Evolutionary conservation across 1,140 invertebrate species (phyloP).

Genomic region (Hypsibius dujardini): DNA sequence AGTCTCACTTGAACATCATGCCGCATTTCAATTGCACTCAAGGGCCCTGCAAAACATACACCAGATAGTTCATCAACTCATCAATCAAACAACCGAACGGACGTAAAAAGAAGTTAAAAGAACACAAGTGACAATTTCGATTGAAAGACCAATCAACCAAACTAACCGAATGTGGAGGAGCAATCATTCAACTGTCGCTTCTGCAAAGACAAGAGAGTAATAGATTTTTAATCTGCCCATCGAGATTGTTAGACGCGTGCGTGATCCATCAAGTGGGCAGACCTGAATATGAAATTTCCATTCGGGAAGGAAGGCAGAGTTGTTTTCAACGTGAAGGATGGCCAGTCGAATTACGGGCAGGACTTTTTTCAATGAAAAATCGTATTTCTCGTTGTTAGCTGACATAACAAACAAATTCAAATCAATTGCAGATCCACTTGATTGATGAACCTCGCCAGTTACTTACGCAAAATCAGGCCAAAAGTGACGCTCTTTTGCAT

Average conservation of each 20-base stretch:
- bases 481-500: too few relatives aligned
- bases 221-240: background rate
- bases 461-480: too few relatives aligned
- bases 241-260: slow-evolving; percentile 42
- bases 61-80: background rate
- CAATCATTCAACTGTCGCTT: slow-evolving; percentile 34
- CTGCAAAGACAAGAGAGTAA: background rate
- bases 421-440: background rate
- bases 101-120: background rate
- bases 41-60: background rate
- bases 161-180: slow-evolving; percentile 50
- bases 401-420: slow-evolving; percentile 46
- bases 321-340: slow-evolving; percentile 33
- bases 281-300: slow-evolving; percentile 49
- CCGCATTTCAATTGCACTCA: slow-evolving; percentile 13
- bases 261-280: too few relatives aligned
- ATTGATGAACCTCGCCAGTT: too few relatives aligned
- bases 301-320: slow-evolving; percentile 42
- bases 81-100: background rate
- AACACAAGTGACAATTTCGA: background rate
- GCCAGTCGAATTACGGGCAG: slow-evolving; percentile 54
- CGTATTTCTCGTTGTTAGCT: slow-evolving; percentile 42
- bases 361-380: slow-evolving; percentile 49
- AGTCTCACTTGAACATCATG: slow-evolving; percentile 10
- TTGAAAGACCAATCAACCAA: background rate